Evolutionary conservation across 2,888 invertebrate species (phyloP), one percentile per base, ranked within the genome.

Genomic region (Parnassius orleans): DNA sequence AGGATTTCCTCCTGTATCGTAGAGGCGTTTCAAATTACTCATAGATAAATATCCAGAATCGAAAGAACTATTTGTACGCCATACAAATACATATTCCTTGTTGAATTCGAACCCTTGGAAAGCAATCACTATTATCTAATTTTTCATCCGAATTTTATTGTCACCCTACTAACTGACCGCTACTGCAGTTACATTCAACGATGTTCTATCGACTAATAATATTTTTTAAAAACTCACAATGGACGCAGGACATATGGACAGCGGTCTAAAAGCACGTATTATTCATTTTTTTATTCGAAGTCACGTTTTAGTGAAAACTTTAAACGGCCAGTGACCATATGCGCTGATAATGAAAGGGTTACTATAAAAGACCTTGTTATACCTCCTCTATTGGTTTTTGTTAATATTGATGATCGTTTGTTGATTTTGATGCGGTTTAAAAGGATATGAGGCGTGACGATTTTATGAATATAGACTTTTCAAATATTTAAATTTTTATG

Each of bases 351-450:
- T 64, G 62, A 60, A 65, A 63, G 55, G 57, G 42, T 61, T 59
- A 15, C 54, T n/a, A 54, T 58, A 55, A 42, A 60, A 63, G 54
- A 55, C 55, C 58, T 63, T 59, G 79, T 80, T 76, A 83, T 76
- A 77, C 73, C 70, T 78, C 79, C 75, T 81, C 77, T 80, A 83
- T 84, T 79, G 80, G 82, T 83, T 79, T 76, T 68, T 66, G 64
- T 66, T 66, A 55, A 52, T 61, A 61, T 64, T 64, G 61, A 57
- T 64, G 60, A 63, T 63, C 67, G 60, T 51, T 68, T 67, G 68
- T 71, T 68, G 67, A 64, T 66, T 67, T 54, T 55, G 57, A 58
- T 33, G 44, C 42, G 56, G 61, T 61, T 46, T 53, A n/a, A 41
- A 10, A 15, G 41, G 50, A 55, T 52, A 60, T 50, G 46, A 51